Evolutionary conservation across 2,888 invertebrate genomes (phyloP).

Genomic region (Lymantria monacha): DNA sequence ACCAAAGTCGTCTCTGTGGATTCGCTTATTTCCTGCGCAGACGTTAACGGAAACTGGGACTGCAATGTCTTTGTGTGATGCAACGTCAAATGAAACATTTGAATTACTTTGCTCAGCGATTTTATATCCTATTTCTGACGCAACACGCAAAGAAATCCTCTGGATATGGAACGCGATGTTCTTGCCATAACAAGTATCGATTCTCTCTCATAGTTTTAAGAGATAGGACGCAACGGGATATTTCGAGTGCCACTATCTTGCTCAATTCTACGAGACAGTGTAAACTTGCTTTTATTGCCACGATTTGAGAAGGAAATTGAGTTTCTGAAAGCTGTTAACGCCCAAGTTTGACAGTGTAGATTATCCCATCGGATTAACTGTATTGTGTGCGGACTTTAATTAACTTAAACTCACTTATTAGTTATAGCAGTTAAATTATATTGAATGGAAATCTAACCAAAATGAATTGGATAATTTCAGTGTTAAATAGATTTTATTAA

Average conservation of each 20-base stretch:
- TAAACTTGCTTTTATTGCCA: conserved; percentile 30
- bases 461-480: neutral
- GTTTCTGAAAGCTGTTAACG: conserved; percentile 35
- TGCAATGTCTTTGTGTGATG: conserved; percentile 46
- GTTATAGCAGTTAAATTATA: no score
- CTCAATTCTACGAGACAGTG: conserved; percentile 9
- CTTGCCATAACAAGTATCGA: conserved; percentile 17
- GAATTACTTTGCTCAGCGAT: conserved; percentile 15
- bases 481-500: neutral
- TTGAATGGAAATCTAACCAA: no score
- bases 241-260: conserved; percentile 28
- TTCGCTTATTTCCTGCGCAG: conserved; percentile 73
- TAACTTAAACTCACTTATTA: neutral
- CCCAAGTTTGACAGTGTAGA: conserved; percentile 6
- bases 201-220: conserved; percentile 24
- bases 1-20: conserved; percentile 50
- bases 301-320: conserved; percentile 53
- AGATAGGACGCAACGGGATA: conserved; percentile 28
- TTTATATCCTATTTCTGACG: conserved; percentile 15
- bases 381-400: neutral
- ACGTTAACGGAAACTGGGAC: conserved; percentile 60
- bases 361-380: conserved; percentile 3
- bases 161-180: conserved; percentile 7
- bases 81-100: conserved; percentile 33
- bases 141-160: conserved; percentile 17